Conservation (phyloP, 2,888 invertebrate species). For the Poecilus cupreus region DNA sequence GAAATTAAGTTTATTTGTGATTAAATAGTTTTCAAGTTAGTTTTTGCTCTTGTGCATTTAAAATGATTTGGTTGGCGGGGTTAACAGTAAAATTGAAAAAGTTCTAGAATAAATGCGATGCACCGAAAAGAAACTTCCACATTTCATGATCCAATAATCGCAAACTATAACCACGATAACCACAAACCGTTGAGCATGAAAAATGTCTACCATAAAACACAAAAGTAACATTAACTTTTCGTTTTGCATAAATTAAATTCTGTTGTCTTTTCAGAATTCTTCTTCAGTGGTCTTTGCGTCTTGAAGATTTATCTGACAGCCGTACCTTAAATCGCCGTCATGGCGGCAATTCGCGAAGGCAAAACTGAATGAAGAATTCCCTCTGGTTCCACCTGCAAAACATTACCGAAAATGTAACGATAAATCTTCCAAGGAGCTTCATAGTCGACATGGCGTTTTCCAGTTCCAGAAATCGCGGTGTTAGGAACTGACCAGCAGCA, state of each 20-base stretch:
- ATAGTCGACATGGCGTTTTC: not conserved
- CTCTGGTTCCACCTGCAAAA: slow-evolving; percentile 9
- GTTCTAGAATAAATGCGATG: slow-evolving; percentile 12
- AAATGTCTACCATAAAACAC: slow-evolving; percentile 24
- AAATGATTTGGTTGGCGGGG: not conserved
- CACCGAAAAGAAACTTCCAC: not conserved
- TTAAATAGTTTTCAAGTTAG: not conserved
- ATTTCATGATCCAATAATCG: slow-evolving; percentile 38
- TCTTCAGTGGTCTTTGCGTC: not conserved
- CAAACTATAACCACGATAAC: slow-evolving; percentile 14
- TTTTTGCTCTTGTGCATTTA: not conserved
- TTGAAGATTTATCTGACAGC: slow-evolving; percentile 32
- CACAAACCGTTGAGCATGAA: slow-evolving; percentile 17
- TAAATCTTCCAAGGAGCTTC: not conserved
- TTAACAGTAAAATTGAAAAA: slow-evolving; percentile 7
- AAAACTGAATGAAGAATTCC: not conserved
- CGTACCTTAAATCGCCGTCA: slow-evolving; percentile 15
- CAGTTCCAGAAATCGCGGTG: not conserved
- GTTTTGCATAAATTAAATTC: slow-evolving; percentile 40
- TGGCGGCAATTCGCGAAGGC: not conserved
- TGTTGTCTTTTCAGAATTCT: slow-evolving; percentile 35
- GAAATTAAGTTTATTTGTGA: too few species aligned
- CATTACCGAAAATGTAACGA: slow-evolving; percentile 21
- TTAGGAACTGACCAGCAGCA: not conserved
- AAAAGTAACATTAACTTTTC: slow-evolving; percentile 41